A percentile compares a stretch with the other conserved stretches of the same genome.
Conservation (phyloP, 2,888 invertebrate species). For the Heliconius ethilla region DNA sequence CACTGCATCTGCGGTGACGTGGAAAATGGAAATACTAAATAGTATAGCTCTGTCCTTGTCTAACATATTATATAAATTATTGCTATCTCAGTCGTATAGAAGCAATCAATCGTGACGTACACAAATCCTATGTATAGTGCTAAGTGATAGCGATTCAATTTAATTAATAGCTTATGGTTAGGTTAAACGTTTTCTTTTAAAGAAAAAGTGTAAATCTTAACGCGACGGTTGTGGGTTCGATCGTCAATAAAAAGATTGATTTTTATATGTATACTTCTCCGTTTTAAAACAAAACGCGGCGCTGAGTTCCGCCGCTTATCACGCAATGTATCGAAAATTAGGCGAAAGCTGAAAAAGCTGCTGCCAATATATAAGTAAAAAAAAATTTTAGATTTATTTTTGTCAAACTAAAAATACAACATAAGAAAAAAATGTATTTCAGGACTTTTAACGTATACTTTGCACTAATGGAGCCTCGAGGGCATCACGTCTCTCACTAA, state of each 20-base stretch:
- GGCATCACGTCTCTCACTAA: background rate
- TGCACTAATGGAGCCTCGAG: background rate
- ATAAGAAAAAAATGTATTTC: background rate
- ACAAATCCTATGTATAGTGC: background rate
- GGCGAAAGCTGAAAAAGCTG: too few species aligned
- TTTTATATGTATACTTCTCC: background rate
- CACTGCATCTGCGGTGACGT: conserved; percentile 36
- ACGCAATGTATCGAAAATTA: background rate
- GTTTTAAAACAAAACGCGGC: background rate
- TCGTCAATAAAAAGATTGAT: background rate
- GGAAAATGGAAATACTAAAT: conserved; percentile 20
- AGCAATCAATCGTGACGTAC: conserved; percentile 55
- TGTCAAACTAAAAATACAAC: too few species aligned
- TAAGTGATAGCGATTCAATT: background rate
- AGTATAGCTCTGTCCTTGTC: conserved; percentile 45
- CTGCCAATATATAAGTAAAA: too few species aligned
- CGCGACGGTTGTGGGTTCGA: background rate
- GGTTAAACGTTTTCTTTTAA: background rate
- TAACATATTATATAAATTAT: conserved; percentile 43
- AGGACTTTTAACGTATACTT: background rate
- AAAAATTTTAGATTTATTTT: too few species aligned
- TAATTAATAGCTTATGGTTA: background rate
- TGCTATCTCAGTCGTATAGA: conserved; percentile 49
- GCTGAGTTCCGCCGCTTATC: background rate
- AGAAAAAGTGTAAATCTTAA: background rate